Evolutionary conservation across 2,113 vertebrate species (phyloP).

Genomic region (Actinemys pallida): DNA sequence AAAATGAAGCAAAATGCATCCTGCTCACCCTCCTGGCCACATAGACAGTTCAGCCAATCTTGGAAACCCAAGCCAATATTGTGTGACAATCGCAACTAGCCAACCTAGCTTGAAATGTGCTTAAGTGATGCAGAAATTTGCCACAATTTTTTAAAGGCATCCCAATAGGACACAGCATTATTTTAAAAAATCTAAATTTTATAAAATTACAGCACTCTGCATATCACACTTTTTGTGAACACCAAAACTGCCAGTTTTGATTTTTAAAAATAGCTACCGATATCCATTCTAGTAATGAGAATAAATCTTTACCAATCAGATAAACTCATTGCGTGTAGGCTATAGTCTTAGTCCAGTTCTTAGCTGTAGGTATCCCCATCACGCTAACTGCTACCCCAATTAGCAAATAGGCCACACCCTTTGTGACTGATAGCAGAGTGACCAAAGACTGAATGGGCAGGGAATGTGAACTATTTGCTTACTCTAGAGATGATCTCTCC

Average conservation of each 20-base stretch:
- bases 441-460: neutral
- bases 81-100: no score
- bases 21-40: neutral
- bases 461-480: rapidly evolving
- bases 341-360: neutral
- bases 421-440: rapidly evolving
- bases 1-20: neutral
- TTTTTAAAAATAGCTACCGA: no score
- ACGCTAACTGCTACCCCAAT: neutral
- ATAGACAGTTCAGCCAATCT: neutral
- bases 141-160: no score
- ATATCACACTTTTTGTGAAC: no score
- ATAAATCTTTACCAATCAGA: no score
- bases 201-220: no score
- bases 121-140: neutral
- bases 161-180: no score
- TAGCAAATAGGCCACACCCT: neutral
- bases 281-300: no score
- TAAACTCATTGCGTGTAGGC: no score
- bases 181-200: no score
- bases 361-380: no score
- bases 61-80: neutral
- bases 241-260: no score
- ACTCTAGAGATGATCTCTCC: neutral
- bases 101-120: neutral